Evolutionary conservation across 2,113 vertebrate genomes (phyloP).

Genomic region (Cacatua alba): DNA sequence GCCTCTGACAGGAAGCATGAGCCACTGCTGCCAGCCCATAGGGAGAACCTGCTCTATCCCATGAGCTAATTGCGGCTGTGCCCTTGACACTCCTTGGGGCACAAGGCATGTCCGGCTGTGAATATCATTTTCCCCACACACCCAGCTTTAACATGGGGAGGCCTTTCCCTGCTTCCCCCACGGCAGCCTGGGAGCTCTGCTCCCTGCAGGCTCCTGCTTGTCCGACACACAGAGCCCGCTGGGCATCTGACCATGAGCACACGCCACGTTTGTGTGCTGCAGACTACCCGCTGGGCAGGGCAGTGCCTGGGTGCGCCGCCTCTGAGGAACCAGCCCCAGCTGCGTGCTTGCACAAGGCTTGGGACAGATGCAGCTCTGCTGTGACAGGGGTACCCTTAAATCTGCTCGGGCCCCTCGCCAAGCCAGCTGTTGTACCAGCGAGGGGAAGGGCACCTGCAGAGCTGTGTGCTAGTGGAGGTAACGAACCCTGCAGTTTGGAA

Average conservation of each 20-base stretch:
- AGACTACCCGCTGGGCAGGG: not conserved
- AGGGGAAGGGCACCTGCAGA: not conserved
- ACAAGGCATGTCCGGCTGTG: fast-evolving
- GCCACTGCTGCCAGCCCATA: not conserved
- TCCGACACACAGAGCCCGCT: not conserved
- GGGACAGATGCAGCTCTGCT: not conserved
- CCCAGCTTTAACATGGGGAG: not conserved
- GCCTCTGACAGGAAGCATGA: not conserved
- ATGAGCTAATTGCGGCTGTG: conserved; percentile 3
- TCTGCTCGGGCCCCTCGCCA: not conserved
- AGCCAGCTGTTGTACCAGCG: not conserved
- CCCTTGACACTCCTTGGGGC: not conserved
- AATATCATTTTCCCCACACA: not conserved
- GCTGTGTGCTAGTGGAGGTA: fast-evolving
- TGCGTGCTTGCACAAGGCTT: not conserved
- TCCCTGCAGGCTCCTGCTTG: not conserved
- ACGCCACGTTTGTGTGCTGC: not conserved
- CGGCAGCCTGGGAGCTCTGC: fast-evolving
- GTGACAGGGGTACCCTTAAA: conserved; percentile 2
- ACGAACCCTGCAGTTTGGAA: not conserved
- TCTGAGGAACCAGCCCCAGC: not conserved
- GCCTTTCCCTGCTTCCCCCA: not conserved
- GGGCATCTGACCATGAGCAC: not conserved
- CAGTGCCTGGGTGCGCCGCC: not conserved
- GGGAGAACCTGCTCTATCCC: not conserved